Conservation (phyloP, 2,888 invertebrate genomes). For the Lasioglossum pauxillum region DNA sequence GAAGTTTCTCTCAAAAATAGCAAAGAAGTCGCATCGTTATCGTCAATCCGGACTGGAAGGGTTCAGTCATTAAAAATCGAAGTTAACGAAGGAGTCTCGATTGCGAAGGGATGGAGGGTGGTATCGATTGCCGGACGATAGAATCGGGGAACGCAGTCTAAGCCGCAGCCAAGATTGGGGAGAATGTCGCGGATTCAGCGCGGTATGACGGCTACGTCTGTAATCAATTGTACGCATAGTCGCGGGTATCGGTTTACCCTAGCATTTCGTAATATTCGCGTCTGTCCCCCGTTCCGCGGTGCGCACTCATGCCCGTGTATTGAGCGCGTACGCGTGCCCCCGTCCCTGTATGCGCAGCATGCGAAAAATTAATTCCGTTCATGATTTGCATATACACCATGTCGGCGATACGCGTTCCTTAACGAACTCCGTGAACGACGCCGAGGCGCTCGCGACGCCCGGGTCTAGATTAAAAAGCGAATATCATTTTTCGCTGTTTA, state of each 20-base stretch:
- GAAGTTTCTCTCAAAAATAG: too few species aligned
- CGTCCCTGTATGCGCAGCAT: conserved; percentile 58
- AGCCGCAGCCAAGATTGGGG: conserved; percentile 71
- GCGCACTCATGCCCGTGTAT: background rate
- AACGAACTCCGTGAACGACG: conserved; percentile 39
- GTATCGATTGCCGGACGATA: conserved; percentile 36
- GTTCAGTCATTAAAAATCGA: background rate
- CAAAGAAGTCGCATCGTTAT: too few species aligned
- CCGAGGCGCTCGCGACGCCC: conserved; percentile 20
- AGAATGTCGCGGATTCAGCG: conserved; percentile 71
- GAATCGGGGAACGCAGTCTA: conserved; percentile 57
- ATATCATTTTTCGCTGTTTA: conserved; percentile 39
- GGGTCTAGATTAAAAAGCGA: conserved; percentile 35
- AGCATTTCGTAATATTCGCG: conserved; percentile 66
- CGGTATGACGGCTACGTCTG: conserved; percentile 74
- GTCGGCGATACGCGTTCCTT: conserved; percentile 53
- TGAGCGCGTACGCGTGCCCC: conserved; percentile 22
- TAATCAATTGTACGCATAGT: conserved; percentile 75
- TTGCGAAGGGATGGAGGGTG: background rate
- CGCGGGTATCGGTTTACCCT: conserved; percentile 67
- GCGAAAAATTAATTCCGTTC: conserved; percentile 70
- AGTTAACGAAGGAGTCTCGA: background rate
- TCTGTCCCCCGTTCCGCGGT: conserved; percentile 30
- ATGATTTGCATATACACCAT: conserved; percentile 69
- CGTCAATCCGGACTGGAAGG: too few species aligned